These are phyloP conservation scores for Corydoras maculifer DNA, from an alignment of 2,113 vertebrate genomes.

Conservation along the genomic window DNA sequence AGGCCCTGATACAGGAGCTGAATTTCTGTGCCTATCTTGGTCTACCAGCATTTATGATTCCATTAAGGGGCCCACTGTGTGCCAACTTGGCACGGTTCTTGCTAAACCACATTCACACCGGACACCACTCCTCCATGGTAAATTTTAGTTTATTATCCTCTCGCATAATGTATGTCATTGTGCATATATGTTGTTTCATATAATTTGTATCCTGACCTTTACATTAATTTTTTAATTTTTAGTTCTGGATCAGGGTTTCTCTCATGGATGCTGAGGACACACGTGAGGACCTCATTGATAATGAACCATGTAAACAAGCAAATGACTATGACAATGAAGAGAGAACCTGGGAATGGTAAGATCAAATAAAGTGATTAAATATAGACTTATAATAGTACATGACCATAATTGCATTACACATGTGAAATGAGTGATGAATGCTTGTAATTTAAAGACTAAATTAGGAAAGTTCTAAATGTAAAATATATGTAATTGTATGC, in stretches of 20 bases:
- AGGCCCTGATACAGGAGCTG: constrained; percentile 85
- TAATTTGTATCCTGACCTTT: too few relatives aligned
- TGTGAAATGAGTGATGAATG: too few relatives aligned
- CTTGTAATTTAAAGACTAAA: too few relatives aligned
- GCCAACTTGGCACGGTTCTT: constrained; percentile 81
- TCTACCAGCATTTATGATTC: constrained; percentile 82
- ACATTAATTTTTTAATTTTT: neutral
- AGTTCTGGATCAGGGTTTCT: constrained; percentile 88
- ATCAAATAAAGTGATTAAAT: neutral
- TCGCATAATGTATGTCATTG: too few relatives aligned
- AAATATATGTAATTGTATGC: too few relatives aligned
- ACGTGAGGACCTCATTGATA: constrained; percentile 79
- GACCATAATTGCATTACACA: too few relatives aligned
- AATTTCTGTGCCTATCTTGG: constrained; percentile 88
- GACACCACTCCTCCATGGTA: constrained; percentile 88
- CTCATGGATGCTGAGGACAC: constrained; percentile 74
- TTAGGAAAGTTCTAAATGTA: too few relatives aligned
- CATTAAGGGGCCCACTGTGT: constrained; percentile 69
- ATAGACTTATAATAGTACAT: neutral
- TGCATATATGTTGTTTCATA: too few relatives aligned
- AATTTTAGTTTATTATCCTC: constrained; percentile 10
- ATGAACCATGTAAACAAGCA: constrained; percentile 58
- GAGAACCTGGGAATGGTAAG: constrained; percentile 80
- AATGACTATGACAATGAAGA: constrained; percentile 69
- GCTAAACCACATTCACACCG: constrained; percentile 83